Percentiles rank a stretch among this genome's conserved stretches.
phyloP scores from a whole-genome alignment of 2,113 vertebrate species.

The Chiloscyllium plagiosum region DNA sequence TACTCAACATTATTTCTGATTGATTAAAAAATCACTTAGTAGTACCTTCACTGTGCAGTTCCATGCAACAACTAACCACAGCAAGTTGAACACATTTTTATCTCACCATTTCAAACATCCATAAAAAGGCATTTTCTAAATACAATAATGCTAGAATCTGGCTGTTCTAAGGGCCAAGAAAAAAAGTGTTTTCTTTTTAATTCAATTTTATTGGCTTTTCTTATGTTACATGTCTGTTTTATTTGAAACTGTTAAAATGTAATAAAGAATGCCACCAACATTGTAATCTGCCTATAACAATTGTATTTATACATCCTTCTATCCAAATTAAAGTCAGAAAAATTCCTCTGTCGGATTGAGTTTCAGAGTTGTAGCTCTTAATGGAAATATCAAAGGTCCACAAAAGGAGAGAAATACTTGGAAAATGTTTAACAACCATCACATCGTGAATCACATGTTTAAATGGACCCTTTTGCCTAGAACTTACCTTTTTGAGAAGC shows the following conservation, averaged over 20 bases:
- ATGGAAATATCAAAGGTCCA: constrained; percentile 31
- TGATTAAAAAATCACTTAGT: not conserved
- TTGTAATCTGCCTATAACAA: not conserved
- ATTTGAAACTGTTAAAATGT: constrained; percentile 32
- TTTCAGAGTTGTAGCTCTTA: constrained; percentile 27
- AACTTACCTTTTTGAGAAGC: not conserved
- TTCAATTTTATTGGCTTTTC: constrained; percentile 1
- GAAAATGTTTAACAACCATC: not conserved
- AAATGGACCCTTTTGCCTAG: not conserved
- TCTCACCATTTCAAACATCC: not conserved
- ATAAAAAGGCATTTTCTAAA: not conserved
- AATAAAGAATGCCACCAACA: constrained; percentile 28
- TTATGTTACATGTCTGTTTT: constrained; percentile 23
- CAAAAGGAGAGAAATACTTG: not conserved
- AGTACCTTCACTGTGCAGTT: not conserved
- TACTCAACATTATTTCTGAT: not conserved
- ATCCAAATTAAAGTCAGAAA: constrained; percentile 18
- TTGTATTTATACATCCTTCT: not conserved
- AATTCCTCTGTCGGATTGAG: constrained; percentile 19
- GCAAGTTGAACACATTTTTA: not conserved
- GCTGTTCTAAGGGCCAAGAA: not conserved
- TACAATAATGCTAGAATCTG: not conserved
- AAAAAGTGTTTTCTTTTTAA: not conserved
- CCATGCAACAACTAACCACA: not conserved
- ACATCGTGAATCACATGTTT: constrained; percentile 26